phyloP scores from a whole-genome alignment of 2,113 vertebrate genomes.

The Protobothrops mucrosquamatus region DNA sequence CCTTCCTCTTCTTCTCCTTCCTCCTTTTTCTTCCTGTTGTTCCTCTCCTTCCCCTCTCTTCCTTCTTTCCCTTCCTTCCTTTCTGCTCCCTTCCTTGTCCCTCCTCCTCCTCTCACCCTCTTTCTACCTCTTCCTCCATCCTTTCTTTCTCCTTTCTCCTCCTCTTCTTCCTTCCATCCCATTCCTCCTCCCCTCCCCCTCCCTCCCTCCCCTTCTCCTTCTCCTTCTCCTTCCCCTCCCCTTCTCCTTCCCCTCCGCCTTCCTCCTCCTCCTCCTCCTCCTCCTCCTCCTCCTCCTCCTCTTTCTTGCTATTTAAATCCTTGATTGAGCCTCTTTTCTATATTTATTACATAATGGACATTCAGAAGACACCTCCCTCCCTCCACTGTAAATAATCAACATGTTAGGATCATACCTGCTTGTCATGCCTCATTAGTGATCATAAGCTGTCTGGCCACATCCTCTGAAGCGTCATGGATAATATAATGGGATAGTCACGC shows the following conservation, averaged over 20 bases:
- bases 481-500: not conserved
- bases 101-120: no score
- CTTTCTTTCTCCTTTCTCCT: no score
- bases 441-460: not conserved
- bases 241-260: rapidly evolving
- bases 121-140: no score
- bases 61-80: no score
- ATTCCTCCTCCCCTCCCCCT: no score
- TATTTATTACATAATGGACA: not conserved
- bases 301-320: not conserved
- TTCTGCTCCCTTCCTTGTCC: no score
- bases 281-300: rapidly evolving
- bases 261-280: not conserved
- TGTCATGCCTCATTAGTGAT: not conserved
- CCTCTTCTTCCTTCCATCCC: no score
- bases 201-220: no score
- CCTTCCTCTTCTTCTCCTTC: no score
- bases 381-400: not conserved
- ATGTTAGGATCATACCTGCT: not conserved
- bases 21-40: no score
- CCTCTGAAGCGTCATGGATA: not conserved
- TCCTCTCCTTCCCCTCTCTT: no score
- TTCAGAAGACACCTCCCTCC: not conserved
- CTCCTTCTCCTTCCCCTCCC: no score
- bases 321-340: not conserved